Conservation (phyloP, 1,140 invertebrate species). For the Eupeodes corollae region DNA sequence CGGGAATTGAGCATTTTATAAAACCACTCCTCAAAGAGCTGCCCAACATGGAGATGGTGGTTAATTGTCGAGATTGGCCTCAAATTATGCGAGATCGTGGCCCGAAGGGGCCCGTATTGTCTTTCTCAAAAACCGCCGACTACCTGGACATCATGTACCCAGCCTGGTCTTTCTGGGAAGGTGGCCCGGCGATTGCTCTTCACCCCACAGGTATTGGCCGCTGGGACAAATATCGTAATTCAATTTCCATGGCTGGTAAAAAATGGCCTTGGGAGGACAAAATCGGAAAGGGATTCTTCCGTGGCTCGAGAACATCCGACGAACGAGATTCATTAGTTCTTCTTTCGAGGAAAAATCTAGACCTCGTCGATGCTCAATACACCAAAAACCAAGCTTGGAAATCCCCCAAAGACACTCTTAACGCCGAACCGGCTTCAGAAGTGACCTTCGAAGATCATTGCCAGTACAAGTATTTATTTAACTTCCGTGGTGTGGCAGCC, state of each 20-base stretch:
- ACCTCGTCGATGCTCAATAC: slow-evolving; percentile 83
- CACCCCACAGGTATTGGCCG: slow-evolving; percentile 87
- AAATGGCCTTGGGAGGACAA: slow-evolving; percentile 72
- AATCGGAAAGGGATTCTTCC: slow-evolving; percentile 68
- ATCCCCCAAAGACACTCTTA: slow-evolving; percentile 79
- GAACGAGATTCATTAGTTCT: slow-evolving; percentile 85
- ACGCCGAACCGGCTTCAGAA: slow-evolving; percentile 69
- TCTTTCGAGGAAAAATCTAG: slow-evolving; percentile 63
- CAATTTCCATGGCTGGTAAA: slow-evolving; percentile 54
- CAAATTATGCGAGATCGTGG: slow-evolving; percentile 45
- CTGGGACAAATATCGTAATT: slow-evolving; percentile 75
- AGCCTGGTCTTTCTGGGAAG: slow-evolving; percentile 96
- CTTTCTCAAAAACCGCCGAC: slow-evolving; percentile 83
- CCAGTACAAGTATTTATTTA: slow-evolving; percentile 89
- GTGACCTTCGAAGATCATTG: slow-evolving; percentile 87
- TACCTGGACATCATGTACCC: slow-evolving; percentile 93
- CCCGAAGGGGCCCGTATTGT: slow-evolving; percentile 64
- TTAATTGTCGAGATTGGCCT: slow-evolving; percentile 90
- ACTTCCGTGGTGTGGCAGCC: slow-evolving; percentile 91
- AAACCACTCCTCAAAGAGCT: slow-evolving; percentile 56
- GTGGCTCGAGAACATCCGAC: slow-evolving; percentile 82
- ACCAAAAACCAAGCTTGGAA: slow-evolving; percentile 99
- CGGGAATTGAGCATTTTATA: slow-evolving; percentile 85
- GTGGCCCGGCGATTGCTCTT: slow-evolving; percentile 85
- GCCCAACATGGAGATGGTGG: slow-evolving; percentile 73